phyloP scores from a whole-genome alignment of 2,113 vertebrate species.

The Sebastes fasciatus region DNA sequence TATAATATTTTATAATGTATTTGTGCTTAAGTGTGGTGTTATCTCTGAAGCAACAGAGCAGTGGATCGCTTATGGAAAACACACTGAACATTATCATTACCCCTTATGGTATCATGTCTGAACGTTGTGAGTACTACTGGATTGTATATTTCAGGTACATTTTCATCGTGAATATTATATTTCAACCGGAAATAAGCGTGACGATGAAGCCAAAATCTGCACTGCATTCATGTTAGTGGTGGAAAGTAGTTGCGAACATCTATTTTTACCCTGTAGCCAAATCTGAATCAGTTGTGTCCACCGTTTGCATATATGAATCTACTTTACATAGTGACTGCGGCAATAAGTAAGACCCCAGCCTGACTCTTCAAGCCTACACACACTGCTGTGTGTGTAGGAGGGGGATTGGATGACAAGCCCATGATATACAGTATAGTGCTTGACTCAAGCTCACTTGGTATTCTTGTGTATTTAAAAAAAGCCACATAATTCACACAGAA shows the following conservation, averaged over 20 bases:
- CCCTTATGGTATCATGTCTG: neutral
- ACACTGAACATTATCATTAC: neutral
- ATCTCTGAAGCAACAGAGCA: constrained; percentile 3
- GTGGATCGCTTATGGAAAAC: constrained; percentile 2
- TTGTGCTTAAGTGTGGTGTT: constrained; percentile 12
- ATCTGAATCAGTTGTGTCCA: constrained; percentile 56
- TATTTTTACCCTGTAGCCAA: constrained; percentile 52
- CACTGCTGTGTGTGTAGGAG: constrained; percentile 64
- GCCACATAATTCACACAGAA: constrained; percentile 48
- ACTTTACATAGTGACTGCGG: constrained; percentile 65
- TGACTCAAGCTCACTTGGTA: constrained; percentile 51
- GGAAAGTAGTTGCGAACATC: constrained; percentile 15
- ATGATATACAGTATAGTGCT: constrained; percentile 57
- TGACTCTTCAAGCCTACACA: constrained; percentile 73
- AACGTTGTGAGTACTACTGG: neutral
- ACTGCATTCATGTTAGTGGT: constrained; percentile 7
- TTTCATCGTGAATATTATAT: neutral
- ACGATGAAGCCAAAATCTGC: constrained; percentile 8
- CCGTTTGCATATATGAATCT: constrained; percentile 67
- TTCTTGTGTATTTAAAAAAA: constrained; percentile 64
- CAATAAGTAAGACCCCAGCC: constrained; percentile 67
- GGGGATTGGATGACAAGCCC: constrained; percentile 66
- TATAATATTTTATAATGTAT: neutral
- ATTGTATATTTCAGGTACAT: neutral
- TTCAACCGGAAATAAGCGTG: constrained; percentile 3